Conservation (phyloP, 1,140 invertebrate species). For the Tetraneura akinire region DNA sequence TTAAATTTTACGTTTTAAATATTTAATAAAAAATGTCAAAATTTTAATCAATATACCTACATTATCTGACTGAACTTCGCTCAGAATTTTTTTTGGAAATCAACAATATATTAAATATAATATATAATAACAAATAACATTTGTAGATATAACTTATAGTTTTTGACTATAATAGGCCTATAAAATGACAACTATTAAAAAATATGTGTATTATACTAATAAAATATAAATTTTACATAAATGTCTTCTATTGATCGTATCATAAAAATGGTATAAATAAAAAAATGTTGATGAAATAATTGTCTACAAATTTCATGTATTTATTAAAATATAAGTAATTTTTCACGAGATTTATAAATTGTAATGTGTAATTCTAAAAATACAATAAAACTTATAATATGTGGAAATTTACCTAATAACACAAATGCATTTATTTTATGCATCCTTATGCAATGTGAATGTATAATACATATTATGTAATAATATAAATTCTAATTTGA, state of each 20-base stretch:
- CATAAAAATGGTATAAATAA: background rate
- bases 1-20: too few species aligned
- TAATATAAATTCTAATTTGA: background rate
- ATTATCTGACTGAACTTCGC: too few species aligned
- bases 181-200: background rate
- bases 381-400: background rate
- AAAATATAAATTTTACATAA: background rate
- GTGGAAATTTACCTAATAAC: background rate
- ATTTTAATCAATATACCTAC: too few species aligned
- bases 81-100: too few species aligned
- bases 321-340: background rate
- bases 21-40: too few species aligned
- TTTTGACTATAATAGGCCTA: background rate
- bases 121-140: too few species aligned
- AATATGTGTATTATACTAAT: background rate
- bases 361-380: background rate
- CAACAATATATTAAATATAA: too few species aligned
- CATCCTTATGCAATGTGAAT: too few species aligned
- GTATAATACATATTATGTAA: too few species aligned
- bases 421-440: slow-evolving; percentile 16
- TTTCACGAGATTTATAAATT: background rate
- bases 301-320: too few species aligned
- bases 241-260: background rate
- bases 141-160: too few species aligned
- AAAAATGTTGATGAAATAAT: too few species aligned